Base-by-base conservation (phyloP, 2,797 vertebrate species). In the Ceyx erithaca region DNA sequence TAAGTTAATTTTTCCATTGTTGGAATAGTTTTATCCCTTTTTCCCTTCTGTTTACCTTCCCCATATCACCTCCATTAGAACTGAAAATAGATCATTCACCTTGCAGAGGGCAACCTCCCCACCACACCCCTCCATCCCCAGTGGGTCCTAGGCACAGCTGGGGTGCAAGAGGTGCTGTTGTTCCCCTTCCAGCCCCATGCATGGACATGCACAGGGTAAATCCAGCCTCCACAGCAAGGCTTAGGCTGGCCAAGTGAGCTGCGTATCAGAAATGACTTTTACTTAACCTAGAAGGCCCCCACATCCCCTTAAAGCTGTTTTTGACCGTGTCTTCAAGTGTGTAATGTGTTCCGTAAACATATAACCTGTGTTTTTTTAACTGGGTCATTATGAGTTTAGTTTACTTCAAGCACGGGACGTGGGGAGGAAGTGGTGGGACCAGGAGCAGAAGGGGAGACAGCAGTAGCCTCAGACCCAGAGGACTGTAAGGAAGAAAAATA, bases 391-490 rank as follows among this genome's bases (percentile, higher is more conserved):
- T 0, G 40, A 89, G 48, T 48, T 9, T 58, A 57, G 88, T 37
- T 69, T 66, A 28, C 92, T 84, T 81, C 70, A 4, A 76, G 89
- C 82, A 63, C 5, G 14, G 88, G 84, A 86, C 46, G 13, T 51
- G 75, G 83, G 91, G 88, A 96, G 96, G 94, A 95, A 93, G 93
- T 78, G 92, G 92, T 94, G 84, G 90, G 86, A 92, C 61, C 10
- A 13, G 80, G 75, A 87, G 51, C 84, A 85, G 79, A 68, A 92
- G 54, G 43, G 51, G 76, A 71, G 86, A 43, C 86, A 90, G 88
- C 18, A 2, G 86, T 84, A 94, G 90, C 88, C 92, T 89, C 88
- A 75, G 72, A 52, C 78, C 83, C 92, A 52, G 92, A 87, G 86
- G 51, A 41, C 62, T 52, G 72, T 0, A 9, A 80, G 81, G 88